A percentile compares a stretch with the other conserved stretches of the same genome.
Conservation (phyloP, 1,140 invertebrate genomes). For the Penaeus vannamei region DNA sequence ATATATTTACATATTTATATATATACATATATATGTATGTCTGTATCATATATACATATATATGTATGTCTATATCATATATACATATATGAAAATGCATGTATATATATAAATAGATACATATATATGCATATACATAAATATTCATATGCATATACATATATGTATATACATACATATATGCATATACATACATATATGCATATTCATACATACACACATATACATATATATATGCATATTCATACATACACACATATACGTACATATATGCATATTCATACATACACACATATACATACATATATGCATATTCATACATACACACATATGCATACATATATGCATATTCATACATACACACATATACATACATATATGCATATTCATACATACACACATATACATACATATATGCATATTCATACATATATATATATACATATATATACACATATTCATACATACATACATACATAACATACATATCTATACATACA, state of each 20-base stretch:
- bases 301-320: neutral
- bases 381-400: slow-evolving; percentile 1
- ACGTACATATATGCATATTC: slow-evolving; percentile 13
- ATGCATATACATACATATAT: neutral
- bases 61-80: neutral
- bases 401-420: slow-evolving; percentile 16
- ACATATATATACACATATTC: neutral
- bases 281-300: slow-evolving; percentile 18
- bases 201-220: neutral
- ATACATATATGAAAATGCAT: neutral
- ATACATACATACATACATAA: too few relatives aligned
- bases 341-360: slow-evolving; percentile 21
- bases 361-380: slow-evolving; percentile 29
- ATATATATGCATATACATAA: neutral
- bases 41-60: slow-evolving; percentile 13
- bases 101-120: neutral
- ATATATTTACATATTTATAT: neutral
- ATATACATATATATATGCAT: neutral
- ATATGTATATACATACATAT: neutral
- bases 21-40: neutral
- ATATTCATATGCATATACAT: neutral
- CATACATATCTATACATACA: too few relatives aligned
- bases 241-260: neutral
- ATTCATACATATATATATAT: slow-evolving; percentile 10
- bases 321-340: slow-evolving; percentile 11